These are phyloP conservation scores for Parnassius glacialis DNA, from an alignment of 2,888 invertebrate genomes.

Conservation along the genomic window DNA sequence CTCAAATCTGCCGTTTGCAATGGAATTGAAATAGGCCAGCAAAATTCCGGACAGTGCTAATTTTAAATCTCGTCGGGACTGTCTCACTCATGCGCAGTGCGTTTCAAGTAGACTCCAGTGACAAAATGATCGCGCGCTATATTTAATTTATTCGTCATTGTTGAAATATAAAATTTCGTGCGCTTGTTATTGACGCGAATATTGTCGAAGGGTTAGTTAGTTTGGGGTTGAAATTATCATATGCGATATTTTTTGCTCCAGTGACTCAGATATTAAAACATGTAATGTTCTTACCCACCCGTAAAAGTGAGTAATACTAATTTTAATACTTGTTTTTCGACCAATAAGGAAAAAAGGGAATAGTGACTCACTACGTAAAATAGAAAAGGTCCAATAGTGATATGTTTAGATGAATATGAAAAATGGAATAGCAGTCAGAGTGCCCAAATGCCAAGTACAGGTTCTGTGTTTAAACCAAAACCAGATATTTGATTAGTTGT, in stretches of 20 bases:
- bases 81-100: constrained; percentile 65
- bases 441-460: too few relatives aligned
- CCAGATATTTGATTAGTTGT: too few relatives aligned
- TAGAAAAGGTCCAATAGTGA: too few relatives aligned
- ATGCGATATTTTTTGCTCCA: constrained; percentile 18
- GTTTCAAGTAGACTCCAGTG: constrained; percentile 38
- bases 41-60: constrained; percentile 67
- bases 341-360: not conserved
- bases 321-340: constrained; percentile 9
- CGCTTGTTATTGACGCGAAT: not conserved
- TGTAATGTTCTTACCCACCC: not conserved
- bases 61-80: constrained; percentile 66
- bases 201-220: constrained; percentile 7
- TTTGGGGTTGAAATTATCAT: constrained; percentile 12
- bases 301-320: constrained; percentile 8
- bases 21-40: constrained; percentile 65
- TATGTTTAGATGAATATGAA: too few relatives aligned
- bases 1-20: constrained; percentile 56
- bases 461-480: too few relatives aligned
- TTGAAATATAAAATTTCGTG: constrained; percentile 22
- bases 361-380: not conserved
- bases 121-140: constrained; percentile 46
- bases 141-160: constrained; percentile 26
- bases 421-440: too few relatives aligned
- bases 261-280: constrained; percentile 16